Conservation (phyloP, 1,140 invertebrate species). For the Steinernema khuongi region DNA sequence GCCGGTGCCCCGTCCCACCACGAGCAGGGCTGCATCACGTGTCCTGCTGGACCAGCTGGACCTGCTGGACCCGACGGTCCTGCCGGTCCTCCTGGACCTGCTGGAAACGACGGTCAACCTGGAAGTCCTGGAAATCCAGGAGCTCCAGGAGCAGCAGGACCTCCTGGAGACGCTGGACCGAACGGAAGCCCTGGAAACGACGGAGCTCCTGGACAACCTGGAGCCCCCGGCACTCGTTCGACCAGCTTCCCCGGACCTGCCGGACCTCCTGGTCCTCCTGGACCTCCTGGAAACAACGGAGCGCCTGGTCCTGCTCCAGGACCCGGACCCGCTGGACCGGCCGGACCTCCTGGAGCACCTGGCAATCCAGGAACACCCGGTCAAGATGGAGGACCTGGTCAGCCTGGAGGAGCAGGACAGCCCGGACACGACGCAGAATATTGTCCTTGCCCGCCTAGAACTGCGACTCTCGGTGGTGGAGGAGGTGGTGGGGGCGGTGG, state of each 20-base stretch:
- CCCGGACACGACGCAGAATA: neutral
- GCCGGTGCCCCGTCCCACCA: neutral
- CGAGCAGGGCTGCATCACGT: neutral
- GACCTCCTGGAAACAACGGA: slow-evolving; percentile 3
- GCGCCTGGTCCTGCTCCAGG: neutral
- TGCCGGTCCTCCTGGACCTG: neutral
- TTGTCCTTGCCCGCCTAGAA: neutral
- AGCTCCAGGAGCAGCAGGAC: neutral
- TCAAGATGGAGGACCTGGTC: neutral
- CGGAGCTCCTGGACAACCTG: neutral
- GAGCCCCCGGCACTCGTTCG: neutral
- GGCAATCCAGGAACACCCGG: too few relatives aligned
- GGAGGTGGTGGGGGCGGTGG: neutral
- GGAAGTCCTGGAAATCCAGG: neutral
- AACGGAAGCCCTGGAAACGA: neutral
- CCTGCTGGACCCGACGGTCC: neutral
- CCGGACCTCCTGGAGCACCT: neutral
- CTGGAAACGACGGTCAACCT: neutral
- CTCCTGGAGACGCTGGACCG: neutral
- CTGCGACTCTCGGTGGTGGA: too few relatives aligned
- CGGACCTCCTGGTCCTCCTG: neutral
- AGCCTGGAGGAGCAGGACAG: neutral
- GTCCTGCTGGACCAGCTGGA: neutral
- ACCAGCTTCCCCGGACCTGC: neutral
- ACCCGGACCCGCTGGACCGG: neutral